Percentiles rank a stretch among this genome's conserved stretches.
These are phyloP conservation scores for Sinocyclocheilus anophthalmus DNA, from an alignment of 2,113 vertebrate species.

Conservation along the genomic window DNA sequence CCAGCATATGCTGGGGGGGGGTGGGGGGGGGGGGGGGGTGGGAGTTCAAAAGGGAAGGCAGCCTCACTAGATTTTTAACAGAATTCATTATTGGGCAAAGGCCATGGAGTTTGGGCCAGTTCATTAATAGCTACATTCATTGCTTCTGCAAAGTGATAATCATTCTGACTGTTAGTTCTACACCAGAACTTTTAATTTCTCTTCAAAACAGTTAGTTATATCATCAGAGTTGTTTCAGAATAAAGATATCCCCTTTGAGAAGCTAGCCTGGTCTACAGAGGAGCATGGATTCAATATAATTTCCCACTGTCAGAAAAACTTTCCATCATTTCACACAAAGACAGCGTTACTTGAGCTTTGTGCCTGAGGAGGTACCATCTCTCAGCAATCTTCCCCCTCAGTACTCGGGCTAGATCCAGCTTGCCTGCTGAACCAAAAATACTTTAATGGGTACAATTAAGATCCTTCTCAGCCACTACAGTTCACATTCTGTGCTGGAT, in stretches of 20 bases:
- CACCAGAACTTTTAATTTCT: neutral
- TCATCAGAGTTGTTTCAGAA: neutral
- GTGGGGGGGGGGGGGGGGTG: no score
- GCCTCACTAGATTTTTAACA: neutral
- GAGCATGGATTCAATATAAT: neutral
- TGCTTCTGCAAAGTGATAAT: slow-evolving; percentile 7
- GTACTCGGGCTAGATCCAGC: neutral
- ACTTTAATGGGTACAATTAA: slow-evolving; percentile 63
- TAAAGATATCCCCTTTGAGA: neutral
- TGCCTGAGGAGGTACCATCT: slow-evolving; percentile 6
- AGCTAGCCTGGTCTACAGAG: neutral
- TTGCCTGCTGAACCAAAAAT: slow-evolving; percentile 41
- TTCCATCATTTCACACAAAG: neutral
- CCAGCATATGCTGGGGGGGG: no score
- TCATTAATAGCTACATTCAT: neutral
- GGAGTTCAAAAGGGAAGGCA: neutral
- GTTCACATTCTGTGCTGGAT: slow-evolving; percentile 56
- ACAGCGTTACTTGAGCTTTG: neutral
- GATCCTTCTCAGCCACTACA: slow-evolving; percentile 44
- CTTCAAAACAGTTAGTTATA: neutral
- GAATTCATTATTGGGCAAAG: neutral
- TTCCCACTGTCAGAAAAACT: slow-evolving; percentile 12
- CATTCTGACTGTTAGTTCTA: neutral
- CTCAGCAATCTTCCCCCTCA: neutral
- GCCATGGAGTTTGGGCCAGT: neutral